Percentiles rank a stretch among this genome's conserved stretches.
These are phyloP conservation scores for Knipowitschia caucasica DNA, from an alignment of 2,797 vertebrate species.

Conservation along the genomic window DNA sequence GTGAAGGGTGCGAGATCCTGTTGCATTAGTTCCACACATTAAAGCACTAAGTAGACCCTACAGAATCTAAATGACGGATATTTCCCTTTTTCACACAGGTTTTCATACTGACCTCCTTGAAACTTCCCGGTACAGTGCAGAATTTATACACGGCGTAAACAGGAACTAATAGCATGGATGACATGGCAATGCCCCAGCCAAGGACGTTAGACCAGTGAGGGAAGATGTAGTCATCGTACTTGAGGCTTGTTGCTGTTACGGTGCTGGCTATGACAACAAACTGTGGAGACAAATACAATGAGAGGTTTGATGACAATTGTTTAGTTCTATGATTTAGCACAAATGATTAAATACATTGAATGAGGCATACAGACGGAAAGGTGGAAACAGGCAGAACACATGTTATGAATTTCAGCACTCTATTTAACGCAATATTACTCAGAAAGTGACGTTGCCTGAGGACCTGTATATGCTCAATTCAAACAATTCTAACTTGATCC, in stretches of 20 bases:
- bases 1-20: background rate
- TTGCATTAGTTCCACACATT: constrained; percentile 1
- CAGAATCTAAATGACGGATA: background rate
- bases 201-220: constrained; percentile 87
- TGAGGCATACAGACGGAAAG: background rate
- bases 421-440: constrained; percentile 11
- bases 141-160: constrained; percentile 90
- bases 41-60: background rate
- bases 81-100: background rate
- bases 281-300: constrained; percentile 57
- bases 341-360: background rate
- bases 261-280: constrained; percentile 95
- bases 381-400: background rate
- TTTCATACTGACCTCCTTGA: constrained; percentile 85
- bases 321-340: background rate
- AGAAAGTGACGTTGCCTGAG: constrained; percentile 21
- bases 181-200: constrained; percentile 91
- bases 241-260: constrained; percentile 84
- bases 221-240: constrained; percentile 90
- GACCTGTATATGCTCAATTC: constrained; percentile 11
- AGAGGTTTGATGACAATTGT: background rate
- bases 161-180: constrained; percentile 93
- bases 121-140: constrained; percentile 80
- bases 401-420: background rate
- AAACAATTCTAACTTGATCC: constrained; percentile 23